phyloP scores from a whole-genome alignment of 1,140 invertebrate species.

The Phymastichus coffea region DNA sequence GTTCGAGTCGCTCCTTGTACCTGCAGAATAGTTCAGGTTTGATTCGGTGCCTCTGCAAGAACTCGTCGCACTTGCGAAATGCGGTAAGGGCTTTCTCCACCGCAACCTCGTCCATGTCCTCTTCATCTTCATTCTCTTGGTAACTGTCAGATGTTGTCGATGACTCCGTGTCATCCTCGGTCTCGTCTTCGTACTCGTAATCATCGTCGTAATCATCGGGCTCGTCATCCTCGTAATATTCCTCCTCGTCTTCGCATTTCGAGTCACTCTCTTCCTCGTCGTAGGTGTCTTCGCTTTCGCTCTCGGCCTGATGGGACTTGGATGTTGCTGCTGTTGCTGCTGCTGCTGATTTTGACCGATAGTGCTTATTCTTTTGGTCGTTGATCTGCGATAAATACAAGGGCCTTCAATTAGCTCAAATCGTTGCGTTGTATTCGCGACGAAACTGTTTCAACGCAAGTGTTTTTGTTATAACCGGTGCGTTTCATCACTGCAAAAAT shows the following conservation, averaged over 20 bases:
- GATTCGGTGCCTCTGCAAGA: slow-evolving; percentile 64
- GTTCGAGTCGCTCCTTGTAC: slow-evolving; percentile 57
- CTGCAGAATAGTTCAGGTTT: slow-evolving; percentile 66
- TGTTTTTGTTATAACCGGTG: too few relatives aligned
- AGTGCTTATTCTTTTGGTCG: too few relatives aligned
- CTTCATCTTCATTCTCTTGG: slow-evolving; percentile 33
- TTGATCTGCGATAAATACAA: too few relatives aligned
- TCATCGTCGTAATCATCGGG: slow-evolving; percentile 30
- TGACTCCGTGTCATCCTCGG: slow-evolving; percentile 64
- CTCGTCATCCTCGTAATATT: neutral
- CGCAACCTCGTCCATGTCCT: slow-evolving; percentile 47
- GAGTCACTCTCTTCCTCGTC: slow-evolving; percentile 8
- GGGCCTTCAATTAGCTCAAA: too few relatives aligned
- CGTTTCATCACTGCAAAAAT: too few relatives aligned
- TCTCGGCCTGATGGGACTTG: too few relatives aligned
- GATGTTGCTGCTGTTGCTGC: too few relatives aligned
- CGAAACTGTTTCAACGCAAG: too few relatives aligned
- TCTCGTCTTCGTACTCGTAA: slow-evolving; percentile 55
- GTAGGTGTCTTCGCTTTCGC: neutral
- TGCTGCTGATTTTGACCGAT: too few relatives aligned
- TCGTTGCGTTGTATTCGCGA: too few relatives aligned
- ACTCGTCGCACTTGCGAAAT: slow-evolving; percentile 63
- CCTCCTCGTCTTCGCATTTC: too few relatives aligned
- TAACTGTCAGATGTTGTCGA: slow-evolving; percentile 34
- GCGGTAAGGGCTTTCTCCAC: slow-evolving; percentile 57